Conservation (phyloP, 2,888 invertebrate genomes). For the Limnephilus lunatus region DNA sequence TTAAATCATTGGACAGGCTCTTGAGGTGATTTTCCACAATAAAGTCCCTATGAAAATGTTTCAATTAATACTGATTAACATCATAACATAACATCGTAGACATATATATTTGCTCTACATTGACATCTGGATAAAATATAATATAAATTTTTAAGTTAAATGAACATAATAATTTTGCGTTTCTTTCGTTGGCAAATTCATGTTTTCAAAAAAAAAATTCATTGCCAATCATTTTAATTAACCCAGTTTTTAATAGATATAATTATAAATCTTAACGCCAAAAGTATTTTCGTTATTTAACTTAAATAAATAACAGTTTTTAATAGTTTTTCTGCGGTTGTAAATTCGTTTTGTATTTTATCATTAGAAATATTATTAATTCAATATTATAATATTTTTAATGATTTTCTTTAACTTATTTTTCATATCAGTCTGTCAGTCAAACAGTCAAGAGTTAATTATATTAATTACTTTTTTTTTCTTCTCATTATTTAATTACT, state of each 20-base stretch:
- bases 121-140: background rate
- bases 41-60: background rate
- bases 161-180: background rate
- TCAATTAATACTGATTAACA: too few relatives aligned
- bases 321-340: background rate
- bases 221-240: background rate
- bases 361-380: background rate
- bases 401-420: too few relatives aligned
- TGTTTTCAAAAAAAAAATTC: background rate
- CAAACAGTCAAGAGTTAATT: background rate
- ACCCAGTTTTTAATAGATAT: background rate
- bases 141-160: background rate
- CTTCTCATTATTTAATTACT: background rate
- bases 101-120: background rate
- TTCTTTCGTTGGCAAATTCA: background rate
- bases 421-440: background rate
- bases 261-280: too few relatives aligned
- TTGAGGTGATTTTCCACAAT: background rate
- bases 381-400: too few relatives aligned
- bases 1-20: background rate
- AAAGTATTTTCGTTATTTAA: too few relatives aligned
- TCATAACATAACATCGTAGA: background rate
- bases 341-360: background rate
- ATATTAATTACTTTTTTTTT: background rate
- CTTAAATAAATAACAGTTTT: too few relatives aligned